A percentile compares a stretch with the other conserved stretches of the same genome.
Conservation (phyloP, 2,113 vertebrate species). For the Nanorana parkeri region DNA sequence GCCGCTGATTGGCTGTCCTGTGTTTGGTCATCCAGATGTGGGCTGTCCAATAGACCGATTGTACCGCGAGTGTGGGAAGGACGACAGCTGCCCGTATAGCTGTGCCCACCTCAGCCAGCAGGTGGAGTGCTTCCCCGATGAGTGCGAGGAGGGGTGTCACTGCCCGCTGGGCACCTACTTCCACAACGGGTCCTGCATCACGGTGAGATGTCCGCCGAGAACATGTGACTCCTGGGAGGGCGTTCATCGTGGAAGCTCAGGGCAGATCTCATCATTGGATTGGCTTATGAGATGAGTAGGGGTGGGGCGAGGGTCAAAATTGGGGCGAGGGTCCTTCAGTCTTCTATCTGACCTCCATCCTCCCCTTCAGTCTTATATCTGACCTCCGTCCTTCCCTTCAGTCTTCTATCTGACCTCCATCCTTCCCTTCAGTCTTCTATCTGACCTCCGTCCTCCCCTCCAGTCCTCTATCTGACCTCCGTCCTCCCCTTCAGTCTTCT, state of each 20-base stretch:
- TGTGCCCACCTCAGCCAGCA: slow-evolving; percentile 79
- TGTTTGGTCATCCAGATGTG: slow-evolving; percentile 70
- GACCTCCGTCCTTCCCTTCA: no score
- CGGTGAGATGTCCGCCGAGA: slow-evolving; percentile 67
- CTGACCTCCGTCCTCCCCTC: no score
- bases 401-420: no score
- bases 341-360: no score
- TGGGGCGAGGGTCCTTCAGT: no score
- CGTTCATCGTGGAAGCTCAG: neutral
- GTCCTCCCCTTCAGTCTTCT: no score
- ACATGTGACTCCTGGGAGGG: neutral
- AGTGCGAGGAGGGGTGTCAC: slow-evolving; percentile 88
- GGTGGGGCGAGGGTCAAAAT: no score
- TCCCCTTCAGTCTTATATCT: no score
- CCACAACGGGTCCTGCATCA: slow-evolving; percentile 73
- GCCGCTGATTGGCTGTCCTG: neutral
- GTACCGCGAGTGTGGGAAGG: slow-evolving; percentile 81
- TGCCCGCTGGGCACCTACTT: slow-evolving; percentile 81
- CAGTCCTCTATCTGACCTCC: no score
- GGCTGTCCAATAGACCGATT: slow-evolving; percentile 82
- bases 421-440: no score
- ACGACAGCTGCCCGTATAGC: slow-evolving; percentile 87
- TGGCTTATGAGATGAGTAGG: no score
- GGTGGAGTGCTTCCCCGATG: slow-evolving; percentile 78
- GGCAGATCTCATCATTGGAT: no score